A percentile compares a stretch with the other conserved stretches of the same genome.
These are phyloP conservation scores for Caenorhabditis angaria DNA, from an alignment of 2,888 invertebrate genomes.

Conservation along the genomic window DNA sequence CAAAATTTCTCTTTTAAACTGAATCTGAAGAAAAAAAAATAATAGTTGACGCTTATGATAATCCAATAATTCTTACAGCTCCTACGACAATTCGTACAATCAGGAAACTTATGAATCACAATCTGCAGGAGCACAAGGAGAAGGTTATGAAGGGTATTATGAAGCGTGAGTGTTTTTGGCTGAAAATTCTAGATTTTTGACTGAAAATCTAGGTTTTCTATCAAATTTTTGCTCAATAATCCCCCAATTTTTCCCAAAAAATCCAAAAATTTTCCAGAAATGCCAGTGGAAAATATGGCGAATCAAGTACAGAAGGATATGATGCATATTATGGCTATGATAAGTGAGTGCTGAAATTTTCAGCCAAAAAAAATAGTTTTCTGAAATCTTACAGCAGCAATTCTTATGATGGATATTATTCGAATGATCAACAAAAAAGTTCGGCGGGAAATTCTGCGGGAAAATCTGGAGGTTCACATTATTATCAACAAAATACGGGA, in stretches of 20 bases:
- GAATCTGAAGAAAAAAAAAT: too few species aligned
- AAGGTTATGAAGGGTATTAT: background rate
- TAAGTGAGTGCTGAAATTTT: background rate
- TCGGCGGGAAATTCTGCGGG: background rate
- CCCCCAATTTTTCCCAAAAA: too few species aligned
- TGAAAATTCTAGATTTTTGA: too few species aligned
- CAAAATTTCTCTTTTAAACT: too few species aligned
- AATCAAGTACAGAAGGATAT: background rate
- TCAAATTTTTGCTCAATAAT: too few species aligned
- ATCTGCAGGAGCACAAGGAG: background rate
- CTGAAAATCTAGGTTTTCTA: too few species aligned
- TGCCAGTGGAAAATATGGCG: background rate
- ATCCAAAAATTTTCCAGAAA: background rate
- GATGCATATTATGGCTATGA: background rate
- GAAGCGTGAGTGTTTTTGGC: background rate
- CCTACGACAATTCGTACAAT: background rate
- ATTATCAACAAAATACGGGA: background rate
- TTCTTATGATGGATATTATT: background rate
- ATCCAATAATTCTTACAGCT: too few species aligned
- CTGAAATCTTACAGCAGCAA: too few species aligned
- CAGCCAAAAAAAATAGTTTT: too few species aligned
- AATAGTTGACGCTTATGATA: too few species aligned
- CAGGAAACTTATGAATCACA: background rate
- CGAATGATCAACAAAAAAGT: background rate
- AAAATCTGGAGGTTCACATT: background rate